phyloP scores from a whole-genome alignment of 1,140 invertebrate genomes.

The Drosophila repletoides region DNA sequence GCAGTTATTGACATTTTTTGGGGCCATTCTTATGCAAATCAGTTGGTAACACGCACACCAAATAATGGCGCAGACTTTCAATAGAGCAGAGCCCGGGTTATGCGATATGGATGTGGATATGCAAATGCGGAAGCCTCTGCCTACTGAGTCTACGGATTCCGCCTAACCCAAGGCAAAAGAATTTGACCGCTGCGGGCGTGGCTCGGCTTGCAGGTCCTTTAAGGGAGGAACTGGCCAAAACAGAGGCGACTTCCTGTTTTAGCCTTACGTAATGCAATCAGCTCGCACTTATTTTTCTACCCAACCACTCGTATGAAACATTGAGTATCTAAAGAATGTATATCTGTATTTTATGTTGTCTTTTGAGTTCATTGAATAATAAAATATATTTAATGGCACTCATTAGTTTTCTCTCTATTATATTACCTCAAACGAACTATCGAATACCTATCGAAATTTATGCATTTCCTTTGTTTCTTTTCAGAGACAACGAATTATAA shows the following conservation, averaged over 20 bases:
- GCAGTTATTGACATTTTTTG: slow-evolving; percentile 45
- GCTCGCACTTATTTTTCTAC: no score
- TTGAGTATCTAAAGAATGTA: no score
- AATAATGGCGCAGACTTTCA: slow-evolving; percentile 61
- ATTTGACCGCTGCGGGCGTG: slow-evolving; percentile 54
- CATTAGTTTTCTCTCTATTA: no score
- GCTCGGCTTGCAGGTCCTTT: slow-evolving; percentile 11
- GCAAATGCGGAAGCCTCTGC: slow-evolving; percentile 43
- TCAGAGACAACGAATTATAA: slow-evolving; percentile 36
- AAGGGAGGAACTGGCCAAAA: slow-evolving; percentile 16
- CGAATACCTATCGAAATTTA: background rate
- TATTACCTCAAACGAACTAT: no score
- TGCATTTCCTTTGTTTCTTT: slow-evolving; percentile 12
- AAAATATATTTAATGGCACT: no score
- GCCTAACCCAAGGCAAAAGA: slow-evolving; percentile 43
- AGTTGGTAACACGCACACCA: slow-evolving; percentile 59
- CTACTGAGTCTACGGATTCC: background rate
- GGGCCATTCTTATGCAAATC: slow-evolving; percentile 67
- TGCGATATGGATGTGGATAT: slow-evolving; percentile 64
- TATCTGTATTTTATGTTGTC: no score
- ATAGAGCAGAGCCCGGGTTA: slow-evolving; percentile 54
- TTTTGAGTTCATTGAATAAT: no score
- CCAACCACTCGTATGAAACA: background rate
- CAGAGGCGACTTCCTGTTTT: slow-evolving; percentile 28
- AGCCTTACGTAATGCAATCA: slow-evolving; percentile 59